Base-by-base conservation (phyloP, 2,113 vertebrate genomes). In the Propithecus coquereli region DNA sequence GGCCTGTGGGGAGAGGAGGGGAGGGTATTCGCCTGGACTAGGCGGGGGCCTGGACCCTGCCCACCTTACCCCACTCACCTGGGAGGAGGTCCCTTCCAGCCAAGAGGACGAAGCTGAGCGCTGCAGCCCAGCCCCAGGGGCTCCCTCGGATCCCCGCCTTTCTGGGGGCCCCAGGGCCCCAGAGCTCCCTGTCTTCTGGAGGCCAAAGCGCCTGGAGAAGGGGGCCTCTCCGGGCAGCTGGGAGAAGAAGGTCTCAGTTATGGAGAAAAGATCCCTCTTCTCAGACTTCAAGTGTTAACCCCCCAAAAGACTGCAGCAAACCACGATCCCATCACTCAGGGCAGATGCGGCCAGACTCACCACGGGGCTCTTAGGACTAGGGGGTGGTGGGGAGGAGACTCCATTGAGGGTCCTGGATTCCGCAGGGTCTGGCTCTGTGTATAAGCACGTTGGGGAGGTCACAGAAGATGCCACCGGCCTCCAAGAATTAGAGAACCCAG, bases 141-240 rank as follows among this genome's bases (percentile, higher is more conserved):
- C 27, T 0, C 20, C 93, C 57, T 68, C 77, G 0, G 88, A 34
- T 0, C 13, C 63, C 18, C 0, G 37, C 65, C 54, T 22, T 1
- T 90, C 93, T 0, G 40, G 0, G 27, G 97, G 97, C 1, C 95
- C 97, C 77, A 98, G 87, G 47, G 98, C 90, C 11, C 98, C 97
- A 0, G 98, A 98, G 92, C 98, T 98, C 32, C 98, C 98, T 0
- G 97, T 98, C 95, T 98, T 98, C 87, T 97, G 98, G n/a, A 98
- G 98, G 73, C 98, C 98, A 43, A 97, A 95, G 61, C 96, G 96
- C 96, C 91, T 79, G 40, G 91, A 82, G 30, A 94, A 91, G 34
- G 97, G 76, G 71, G 20, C 50, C 18, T 94, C 93, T 20, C 71
- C 37, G 0, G 66, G 76, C 23, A 8, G 61, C 96, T 95, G 86